phyloP scores from a whole-genome alignment of 1,140 invertebrate genomes.

The Ganaspis sp. region DNA sequence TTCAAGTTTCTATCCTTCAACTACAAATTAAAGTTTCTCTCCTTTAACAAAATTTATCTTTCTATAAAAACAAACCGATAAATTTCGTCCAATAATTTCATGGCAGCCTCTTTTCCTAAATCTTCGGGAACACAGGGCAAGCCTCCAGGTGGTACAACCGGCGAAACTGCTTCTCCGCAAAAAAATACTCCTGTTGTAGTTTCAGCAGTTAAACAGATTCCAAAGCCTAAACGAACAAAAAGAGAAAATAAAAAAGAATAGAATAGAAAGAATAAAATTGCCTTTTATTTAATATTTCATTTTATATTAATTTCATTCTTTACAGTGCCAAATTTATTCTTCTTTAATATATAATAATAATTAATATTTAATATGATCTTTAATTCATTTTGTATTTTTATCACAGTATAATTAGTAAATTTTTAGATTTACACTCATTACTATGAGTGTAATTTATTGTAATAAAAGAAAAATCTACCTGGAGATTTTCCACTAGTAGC shows the following conservation, averaged over 20 bases:
- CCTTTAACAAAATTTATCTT: neutral
- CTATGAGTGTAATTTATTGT: too few species aligned
- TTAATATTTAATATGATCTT: too few species aligned
- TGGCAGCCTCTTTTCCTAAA: slow-evolving; percentile 89
- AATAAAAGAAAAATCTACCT: slow-evolving; percentile 62
- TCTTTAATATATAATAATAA: too few species aligned
- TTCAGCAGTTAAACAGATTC: slow-evolving; percentile 93
- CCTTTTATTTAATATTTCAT: too few species aligned
- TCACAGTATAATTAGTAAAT: too few species aligned
- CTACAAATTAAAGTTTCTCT: too few species aligned
- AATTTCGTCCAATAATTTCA: slow-evolving; percentile 92
- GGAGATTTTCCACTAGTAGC: slow-evolving; percentile 90
- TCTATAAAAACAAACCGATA: slow-evolving; percentile 75
- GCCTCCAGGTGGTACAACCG: slow-evolving; percentile 67
- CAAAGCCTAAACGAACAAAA: slow-evolving; percentile 82
- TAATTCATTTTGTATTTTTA: too few species aligned
- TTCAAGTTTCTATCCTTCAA: too few species aligned
- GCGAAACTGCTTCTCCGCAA: slow-evolving; percentile 80
- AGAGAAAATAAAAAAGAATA: slow-evolving; percentile 37
- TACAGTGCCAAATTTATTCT: too few species aligned
- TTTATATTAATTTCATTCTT: too few species aligned
- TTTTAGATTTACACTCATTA: too few species aligned
- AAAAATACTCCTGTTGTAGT: slow-evolving; percentile 92
- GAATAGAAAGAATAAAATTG: slow-evolving; percentile 34
- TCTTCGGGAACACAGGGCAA: slow-evolving; percentile 90